These are phyloP conservation scores for Agapornis canus DNA, from an alignment of 2,797 vertebrate genomes.

Conservation along the genomic window DNA sequence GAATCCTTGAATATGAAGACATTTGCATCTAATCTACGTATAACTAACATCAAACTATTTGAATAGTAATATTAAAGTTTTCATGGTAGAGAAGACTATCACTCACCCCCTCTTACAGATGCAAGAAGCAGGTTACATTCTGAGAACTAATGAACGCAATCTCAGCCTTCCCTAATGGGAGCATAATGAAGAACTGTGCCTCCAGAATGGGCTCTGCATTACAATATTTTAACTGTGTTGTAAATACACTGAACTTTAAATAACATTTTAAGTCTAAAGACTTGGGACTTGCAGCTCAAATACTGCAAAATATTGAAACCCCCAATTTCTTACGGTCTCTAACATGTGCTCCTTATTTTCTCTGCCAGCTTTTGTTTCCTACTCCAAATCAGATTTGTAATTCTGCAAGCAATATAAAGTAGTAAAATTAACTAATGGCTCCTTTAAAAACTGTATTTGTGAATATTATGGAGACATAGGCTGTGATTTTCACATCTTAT, in stretches of 20 bases:
- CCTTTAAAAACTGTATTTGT: neutral
- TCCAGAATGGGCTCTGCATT: neutral
- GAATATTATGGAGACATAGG: neutral
- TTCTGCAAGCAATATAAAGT: neutral
- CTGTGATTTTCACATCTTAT: neutral
- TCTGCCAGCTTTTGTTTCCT: neutral
- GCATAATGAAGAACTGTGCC: fast-evolving
- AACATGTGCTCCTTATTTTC: neutral
- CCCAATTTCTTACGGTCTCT: neutral
- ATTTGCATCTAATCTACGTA: neutral
- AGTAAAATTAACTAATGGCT: neutral
- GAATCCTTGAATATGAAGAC: neutral
- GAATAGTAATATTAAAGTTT: neutral
- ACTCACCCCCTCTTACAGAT: neutral
- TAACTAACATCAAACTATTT: neutral
- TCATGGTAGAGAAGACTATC: neutral
- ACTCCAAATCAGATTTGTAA: neutral
- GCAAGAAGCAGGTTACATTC: neutral
- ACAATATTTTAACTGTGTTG: neutral
- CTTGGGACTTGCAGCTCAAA: neutral
- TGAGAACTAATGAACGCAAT: neutral
- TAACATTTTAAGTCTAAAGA: neutral
- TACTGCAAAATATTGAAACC: neutral
- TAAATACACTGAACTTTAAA: neutral
- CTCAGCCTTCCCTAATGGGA: neutral